phyloP scores from a whole-genome alignment of 2,888 invertebrate genomes.

The Autographa gamma region DNA sequence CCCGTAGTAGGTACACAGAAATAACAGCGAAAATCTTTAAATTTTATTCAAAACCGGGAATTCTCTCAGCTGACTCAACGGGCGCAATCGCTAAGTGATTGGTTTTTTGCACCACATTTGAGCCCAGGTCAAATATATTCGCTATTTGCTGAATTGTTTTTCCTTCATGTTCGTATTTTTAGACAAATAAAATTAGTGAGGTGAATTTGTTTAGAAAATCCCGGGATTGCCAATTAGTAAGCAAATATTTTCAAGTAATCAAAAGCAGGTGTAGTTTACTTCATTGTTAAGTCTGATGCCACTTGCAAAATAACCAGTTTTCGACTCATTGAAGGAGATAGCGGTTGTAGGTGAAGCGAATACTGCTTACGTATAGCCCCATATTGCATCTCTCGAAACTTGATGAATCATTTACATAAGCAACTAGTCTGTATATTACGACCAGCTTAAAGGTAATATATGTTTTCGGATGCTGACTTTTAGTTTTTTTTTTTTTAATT shows the following conservation, averaged over 20 bases:
- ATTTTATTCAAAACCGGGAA: neutral
- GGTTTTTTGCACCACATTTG: neutral
- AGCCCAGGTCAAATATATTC: neutral
- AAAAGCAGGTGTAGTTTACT: neutral
- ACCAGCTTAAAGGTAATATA: neutral
- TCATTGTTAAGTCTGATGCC: neutral
- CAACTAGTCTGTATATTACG: neutral
- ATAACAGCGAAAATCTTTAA: neutral
- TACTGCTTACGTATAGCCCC: neutral
- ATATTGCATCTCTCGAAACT: conserved; percentile 1
- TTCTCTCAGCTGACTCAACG: neutral
- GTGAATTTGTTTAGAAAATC: neutral
- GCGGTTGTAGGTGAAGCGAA: conserved; percentile 8
- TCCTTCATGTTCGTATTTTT: neutral
- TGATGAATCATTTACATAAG: conserved; percentile 9
- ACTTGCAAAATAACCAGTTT: neutral
- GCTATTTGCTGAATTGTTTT: neutral
- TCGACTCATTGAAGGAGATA: conserved; percentile 6
- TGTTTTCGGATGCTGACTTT: neutral
- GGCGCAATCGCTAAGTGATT: neutral
- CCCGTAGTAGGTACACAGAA: neutral
- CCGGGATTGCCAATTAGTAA: neutral
- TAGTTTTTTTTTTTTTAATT: too few relatives aligned
- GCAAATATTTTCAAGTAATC: neutral
- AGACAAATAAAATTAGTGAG: neutral